Base-by-base conservation (phyloP, 2,797 vertebrate genomes). In the Simalia tracyae region DNA sequence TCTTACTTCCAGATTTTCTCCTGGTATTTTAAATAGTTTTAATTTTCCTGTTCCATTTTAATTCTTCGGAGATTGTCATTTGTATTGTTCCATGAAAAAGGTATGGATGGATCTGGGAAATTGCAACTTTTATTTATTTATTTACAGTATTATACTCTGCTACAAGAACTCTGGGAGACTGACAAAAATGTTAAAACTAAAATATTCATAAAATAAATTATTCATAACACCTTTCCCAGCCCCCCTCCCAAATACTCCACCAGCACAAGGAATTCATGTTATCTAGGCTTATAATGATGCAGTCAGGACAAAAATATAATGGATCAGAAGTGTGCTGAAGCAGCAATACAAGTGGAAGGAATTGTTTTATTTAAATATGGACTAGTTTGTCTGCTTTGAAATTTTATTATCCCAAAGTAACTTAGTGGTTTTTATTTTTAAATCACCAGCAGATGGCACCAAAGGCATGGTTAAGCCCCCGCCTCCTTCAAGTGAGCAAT, bases 381-480 rank as follows among this genome's bases (percentile, higher is more conserved):
- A 10, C 12, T 54, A 84, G 26, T 63, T 87, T 87, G 42, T 81
- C 72, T 81, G 72, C 72, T 81, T 22, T 76, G 72, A 76, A 76
- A 76, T 42, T 76, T 42, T 81, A 81, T 42, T 42, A 42, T 42
- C 31, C 31, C 68, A 76, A 72, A 76, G 7, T 81, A 81, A 81
- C 24, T 81, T 22, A 81, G 26, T 56, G 84, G 24, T 8, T 57
- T 72, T 46, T 90, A 91, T 86, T 93, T 17, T 2, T 3, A 91
- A 93, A 36, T 85, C 26, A 72, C 93, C 96, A 95, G 91, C 88
- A 95, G 97, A 96, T 96, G 96, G 95, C 94, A 93, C 94, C 95
- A 96, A 94, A 96, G 93, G 93, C 96, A 96, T 93, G 94, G 91
- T 56, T 90, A 95, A 96, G 89, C 36, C n/a, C 7, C 36, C 72